Evolutionary conservation across 23 tunicate species (phyloP), one percentile per base, ranked within the genome.

Genomic region (Diplosoma virens): DNA sequence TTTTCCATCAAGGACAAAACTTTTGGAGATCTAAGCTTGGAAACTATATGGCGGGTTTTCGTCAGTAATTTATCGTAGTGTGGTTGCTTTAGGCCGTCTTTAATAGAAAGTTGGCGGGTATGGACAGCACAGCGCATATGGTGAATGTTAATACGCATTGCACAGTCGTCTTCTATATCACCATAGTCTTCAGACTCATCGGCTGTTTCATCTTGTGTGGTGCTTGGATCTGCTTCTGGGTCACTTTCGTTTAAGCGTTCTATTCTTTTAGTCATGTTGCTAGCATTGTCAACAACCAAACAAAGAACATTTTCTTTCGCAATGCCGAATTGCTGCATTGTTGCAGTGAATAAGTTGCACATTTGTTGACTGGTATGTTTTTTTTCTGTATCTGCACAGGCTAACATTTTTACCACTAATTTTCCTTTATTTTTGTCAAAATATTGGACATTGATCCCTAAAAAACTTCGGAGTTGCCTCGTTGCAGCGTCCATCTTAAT

Each of bases 201-300:
- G 6, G 9, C 69, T 5, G 28, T 29, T 27, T 61, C 34, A 29
- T 61, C 69, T 11, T 55, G 25, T 14, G 21, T 4, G 4, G 17
- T 25, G 20, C 24, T 20, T 22, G 63, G 24, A 11, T 4, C 24
- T 61, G 3, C 69, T 27, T 61, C 69, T 61, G 34, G 34, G 21
- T 61, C 69, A 22, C 30, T 61, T 61, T 61, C 35, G 69, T 61
- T 61, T 61, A 61, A 29, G 23, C 34, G 69, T 29, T 29, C 69
- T 61, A 61, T 22, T 2, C 35, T 61, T 61, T 29, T 61, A 26
- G 69, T 61, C 69, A 61, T 61, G 35, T 26, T 61, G 35, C 69
- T 61, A 6, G 69, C 69, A 29, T 61, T 61, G 69, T 61, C 69
- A 27, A 61, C 35, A 61, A 61, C 35, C 35, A 61, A 61, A 27